phyloP scores from a whole-genome alignment of 2,797 vertebrate species.

The Lindbergichthys nudifrons region DNA sequence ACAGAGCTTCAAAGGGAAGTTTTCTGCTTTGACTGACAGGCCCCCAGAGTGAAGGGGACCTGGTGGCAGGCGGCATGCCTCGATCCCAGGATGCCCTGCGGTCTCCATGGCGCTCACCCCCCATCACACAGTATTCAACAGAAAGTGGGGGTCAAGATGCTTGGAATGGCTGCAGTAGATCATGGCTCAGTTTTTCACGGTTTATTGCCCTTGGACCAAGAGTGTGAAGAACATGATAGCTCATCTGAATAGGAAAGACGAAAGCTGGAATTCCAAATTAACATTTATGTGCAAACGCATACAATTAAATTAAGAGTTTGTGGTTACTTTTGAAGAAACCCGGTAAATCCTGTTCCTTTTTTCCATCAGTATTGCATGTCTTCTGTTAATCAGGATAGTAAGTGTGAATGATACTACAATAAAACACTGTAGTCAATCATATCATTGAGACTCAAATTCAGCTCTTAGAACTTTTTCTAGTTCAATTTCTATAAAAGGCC shows the following conservation, averaged over 20 bases:
- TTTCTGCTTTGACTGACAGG: constrained; percentile 75
- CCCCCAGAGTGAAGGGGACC: constrained; percentile 80
- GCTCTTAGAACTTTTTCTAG: background rate
- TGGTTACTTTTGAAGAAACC: constrained; percentile 7
- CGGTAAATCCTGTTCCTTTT: background rate
- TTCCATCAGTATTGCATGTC: background rate
- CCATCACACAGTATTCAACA: constrained; percentile 50
- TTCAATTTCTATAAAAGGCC: background rate
- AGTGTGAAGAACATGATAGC: constrained; percentile 60
- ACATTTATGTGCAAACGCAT: constrained; percentile 27
- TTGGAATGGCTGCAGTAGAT: constrained; percentile 45
- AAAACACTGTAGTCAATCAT: constrained; percentile 1
- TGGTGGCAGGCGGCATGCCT: constrained; percentile 68
- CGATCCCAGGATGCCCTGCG: constrained; percentile 72
- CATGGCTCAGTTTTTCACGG: constrained; percentile 43
- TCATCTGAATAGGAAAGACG: constrained; percentile 16
- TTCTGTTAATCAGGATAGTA: constrained; percentile 5
- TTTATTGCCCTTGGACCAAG: constrained; percentile 61
- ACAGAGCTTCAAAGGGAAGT: constrained; percentile 85
- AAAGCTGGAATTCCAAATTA: constrained; percentile 19
- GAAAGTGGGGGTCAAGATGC: constrained; percentile 65
- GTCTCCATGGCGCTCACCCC: constrained; percentile 69
- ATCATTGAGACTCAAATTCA: constrained; percentile 1
- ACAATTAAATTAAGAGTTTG: constrained; percentile 5
- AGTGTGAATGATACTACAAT: background rate